Evolutionary conservation across 2,113 vertebrate species (phyloP).

Genomic region (Stercorarius parasiticus): DNA sequence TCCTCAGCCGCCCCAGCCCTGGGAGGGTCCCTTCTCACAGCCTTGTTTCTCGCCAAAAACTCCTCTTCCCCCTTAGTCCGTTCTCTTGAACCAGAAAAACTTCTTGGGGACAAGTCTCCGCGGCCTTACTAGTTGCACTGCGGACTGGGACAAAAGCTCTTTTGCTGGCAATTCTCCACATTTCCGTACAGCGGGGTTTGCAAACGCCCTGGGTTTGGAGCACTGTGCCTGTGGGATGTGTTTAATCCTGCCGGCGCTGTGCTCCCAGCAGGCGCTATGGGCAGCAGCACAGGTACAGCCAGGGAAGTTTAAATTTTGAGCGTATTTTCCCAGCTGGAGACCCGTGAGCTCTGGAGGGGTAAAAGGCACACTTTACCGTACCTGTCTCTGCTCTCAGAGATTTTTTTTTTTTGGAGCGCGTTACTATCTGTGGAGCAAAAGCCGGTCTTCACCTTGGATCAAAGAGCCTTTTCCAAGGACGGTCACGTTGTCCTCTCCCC

Average conservation of each 20-base stretch:
- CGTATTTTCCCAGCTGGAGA: not conserved
- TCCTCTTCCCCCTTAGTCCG: accelerated
- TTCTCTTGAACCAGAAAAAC: not conserved
- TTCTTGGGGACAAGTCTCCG: not conserved
- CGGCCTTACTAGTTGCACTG: not conserved
- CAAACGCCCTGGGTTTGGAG: not conserved
- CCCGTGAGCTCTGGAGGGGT: not conserved
- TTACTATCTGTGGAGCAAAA: not conserved
- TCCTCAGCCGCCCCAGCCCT: not conserved
- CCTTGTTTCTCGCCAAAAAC: not conserved
- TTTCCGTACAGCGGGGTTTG: not conserved
- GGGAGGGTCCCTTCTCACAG: not conserved
- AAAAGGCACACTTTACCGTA: not conserved
- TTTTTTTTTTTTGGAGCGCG: not conserved
- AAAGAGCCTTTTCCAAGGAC: not conserved
- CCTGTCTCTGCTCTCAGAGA: not conserved
- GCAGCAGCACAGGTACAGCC: not conserved
- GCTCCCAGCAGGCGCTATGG: not conserved
- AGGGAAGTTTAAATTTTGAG: not conserved
- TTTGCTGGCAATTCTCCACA: not conserved
- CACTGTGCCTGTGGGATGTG: not conserved
- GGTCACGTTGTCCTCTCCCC: not conserved
- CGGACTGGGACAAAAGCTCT: not conserved
- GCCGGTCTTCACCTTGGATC: not conserved
- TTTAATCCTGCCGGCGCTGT: not conserved